Evolutionary conservation across 2,113 vertebrate species (phyloP).

Genomic region (Camelus bactrianus): DNA sequence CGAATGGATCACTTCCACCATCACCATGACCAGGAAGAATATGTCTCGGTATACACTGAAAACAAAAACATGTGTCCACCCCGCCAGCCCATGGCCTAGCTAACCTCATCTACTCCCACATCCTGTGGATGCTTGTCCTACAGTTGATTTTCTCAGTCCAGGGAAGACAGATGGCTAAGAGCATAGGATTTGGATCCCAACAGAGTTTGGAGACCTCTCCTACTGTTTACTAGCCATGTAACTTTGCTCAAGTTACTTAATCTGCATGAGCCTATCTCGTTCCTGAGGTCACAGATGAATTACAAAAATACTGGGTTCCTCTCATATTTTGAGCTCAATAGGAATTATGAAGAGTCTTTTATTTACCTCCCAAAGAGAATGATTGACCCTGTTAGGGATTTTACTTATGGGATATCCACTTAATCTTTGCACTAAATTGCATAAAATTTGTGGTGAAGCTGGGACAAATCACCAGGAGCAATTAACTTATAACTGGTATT

Average conservation of each 20-base stretch:
- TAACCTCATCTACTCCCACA: conserved; percentile 46
- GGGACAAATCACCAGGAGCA: conserved; percentile 58
- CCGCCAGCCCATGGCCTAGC: neutral
- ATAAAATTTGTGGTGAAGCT: conserved; percentile 63
- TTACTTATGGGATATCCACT: conserved; percentile 31
- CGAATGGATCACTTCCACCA: neutral
- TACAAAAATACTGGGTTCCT: conserved; percentile 54
- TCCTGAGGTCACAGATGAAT: conserved; percentile 22
- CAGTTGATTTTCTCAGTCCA: conserved; percentile 52
- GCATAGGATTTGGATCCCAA: conserved; percentile 44
- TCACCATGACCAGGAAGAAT: conserved; percentile 7
- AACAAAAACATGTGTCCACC: neutral
- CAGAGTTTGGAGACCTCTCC: conserved; percentile 14
- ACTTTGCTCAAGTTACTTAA: conserved; percentile 59
- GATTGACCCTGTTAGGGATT: conserved; percentile 56
- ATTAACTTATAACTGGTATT: conserved; percentile 73
- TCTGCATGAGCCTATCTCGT: conserved; percentile 31
- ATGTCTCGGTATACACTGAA: conserved; percentile 20
- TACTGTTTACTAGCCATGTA: conserved; percentile 53
- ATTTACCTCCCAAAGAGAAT: conserved; percentile 44
- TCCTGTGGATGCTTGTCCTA: conserved; percentile 35
- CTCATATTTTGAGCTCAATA: conserved; percentile 21
- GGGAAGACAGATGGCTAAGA: conserved; percentile 56
- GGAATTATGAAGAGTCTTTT: conserved; percentile 35
- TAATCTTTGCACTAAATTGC: conserved; percentile 55